These are phyloP conservation scores for Epinotia bilunana DNA, from an alignment of 2,888 invertebrate genomes.

Conservation along the genomic window DNA sequence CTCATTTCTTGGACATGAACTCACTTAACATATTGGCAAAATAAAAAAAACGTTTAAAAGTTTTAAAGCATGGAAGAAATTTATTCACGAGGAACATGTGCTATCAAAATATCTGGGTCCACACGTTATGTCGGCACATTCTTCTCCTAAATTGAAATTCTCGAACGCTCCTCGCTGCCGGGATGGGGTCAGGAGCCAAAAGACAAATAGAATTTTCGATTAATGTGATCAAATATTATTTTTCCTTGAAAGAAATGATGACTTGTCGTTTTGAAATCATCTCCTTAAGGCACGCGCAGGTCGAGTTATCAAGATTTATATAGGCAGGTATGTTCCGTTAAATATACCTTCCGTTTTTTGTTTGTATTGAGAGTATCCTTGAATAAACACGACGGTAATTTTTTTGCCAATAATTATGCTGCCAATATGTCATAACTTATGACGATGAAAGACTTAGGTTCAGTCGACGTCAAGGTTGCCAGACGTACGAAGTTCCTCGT, in stretches of 20 bases:
- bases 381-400: too few relatives aligned
- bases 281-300: slow-evolving; percentile 7
- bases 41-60: slow-evolving; percentile 77
- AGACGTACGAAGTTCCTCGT: too few relatives aligned
- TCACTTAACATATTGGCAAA: slow-evolving; percentile 56
- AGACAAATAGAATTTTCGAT: slow-evolving; percentile 84
- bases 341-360: too few relatives aligned
- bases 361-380: too few relatives aligned
- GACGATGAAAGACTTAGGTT: too few relatives aligned
- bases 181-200: slow-evolving; percentile 79
- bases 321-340: neutral
- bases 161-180: slow-evolving; percentile 77
- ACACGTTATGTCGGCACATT: slow-evolving; percentile 85
- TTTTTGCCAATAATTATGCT: too few relatives aligned
- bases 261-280: slow-evolving; percentile 14
- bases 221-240: slow-evolving; percentile 77
- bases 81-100: slow-evolving; percentile 84
- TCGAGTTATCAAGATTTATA: slow-evolving; percentile 20
- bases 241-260: slow-evolving; percentile 55
- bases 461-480: too few relatives aligned
- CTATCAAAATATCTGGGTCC: slow-evolving; percentile 85
- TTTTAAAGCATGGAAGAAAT: slow-evolving; percentile 83
- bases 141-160: slow-evolving; percentile 86
- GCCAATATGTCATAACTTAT: too few relatives aligned
- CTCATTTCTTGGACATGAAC: neutral